These are phyloP conservation scores for Micropterix aruncella DNA, from an alignment of 2,888 invertebrate species.

Conservation along the genomic window DNA sequence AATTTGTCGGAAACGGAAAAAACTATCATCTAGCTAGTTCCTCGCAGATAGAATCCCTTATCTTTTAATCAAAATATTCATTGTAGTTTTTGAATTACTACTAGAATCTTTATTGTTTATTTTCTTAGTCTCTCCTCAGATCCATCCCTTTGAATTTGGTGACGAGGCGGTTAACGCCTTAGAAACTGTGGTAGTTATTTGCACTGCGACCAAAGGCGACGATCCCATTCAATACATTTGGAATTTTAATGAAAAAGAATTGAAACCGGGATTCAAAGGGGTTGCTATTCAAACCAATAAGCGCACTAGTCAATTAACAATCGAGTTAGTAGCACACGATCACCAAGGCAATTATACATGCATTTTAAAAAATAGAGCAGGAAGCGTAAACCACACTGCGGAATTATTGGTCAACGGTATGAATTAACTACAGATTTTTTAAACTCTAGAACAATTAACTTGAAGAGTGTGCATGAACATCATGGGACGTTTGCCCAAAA, in stretches of 20 bases:
- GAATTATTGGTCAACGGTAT: constrained; percentile 31
- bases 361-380: constrained; percentile 24
- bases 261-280: constrained; percentile 24
- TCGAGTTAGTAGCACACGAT: constrained; percentile 30
- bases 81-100: no score
- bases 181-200: constrained; percentile 26
- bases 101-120: constrained; percentile 5
- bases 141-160: constrained; percentile 29
- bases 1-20: no score
- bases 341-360: constrained; percentile 30
- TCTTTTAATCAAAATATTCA: no score
- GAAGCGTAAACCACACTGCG: constrained; percentile 21
- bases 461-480: no score
- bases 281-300: constrained; percentile 15
- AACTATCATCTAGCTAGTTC: no score
- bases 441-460: no score
- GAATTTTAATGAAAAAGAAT: constrained; percentile 20
- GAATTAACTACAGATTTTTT: no score
- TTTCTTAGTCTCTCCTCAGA: constrained; percentile 31
- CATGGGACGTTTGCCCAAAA: no score
- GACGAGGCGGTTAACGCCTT: constrained; percentile 28
- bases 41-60: no score
- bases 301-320: constrained; percentile 27
- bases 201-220: constrained; percentile 32
- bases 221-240: constrained; percentile 35